These are phyloP conservation scores for Cyprinodon variegatus DNA, from an alignment of 2,113 vertebrate genomes.

Conservation along the genomic window DNA sequence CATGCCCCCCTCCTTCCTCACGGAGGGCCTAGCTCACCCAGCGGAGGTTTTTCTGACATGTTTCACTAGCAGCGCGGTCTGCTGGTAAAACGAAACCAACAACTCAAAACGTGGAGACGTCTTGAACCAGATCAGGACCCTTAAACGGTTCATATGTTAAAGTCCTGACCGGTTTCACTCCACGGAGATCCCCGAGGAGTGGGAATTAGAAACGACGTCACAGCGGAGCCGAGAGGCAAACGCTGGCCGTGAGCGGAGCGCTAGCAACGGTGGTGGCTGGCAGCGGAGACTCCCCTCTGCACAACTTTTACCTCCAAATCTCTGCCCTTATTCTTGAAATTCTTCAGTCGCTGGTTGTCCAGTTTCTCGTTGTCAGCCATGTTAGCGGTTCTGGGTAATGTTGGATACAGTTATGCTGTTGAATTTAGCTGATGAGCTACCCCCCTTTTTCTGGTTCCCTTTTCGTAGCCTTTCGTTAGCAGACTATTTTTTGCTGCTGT, in stretches of 20 bases:
- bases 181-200: conserved; percentile 60
- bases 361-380: conserved; percentile 98
- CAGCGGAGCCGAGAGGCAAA: conserved; percentile 63
- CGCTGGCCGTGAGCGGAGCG: conserved; percentile 50
- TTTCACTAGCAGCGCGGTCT: conserved; percentile 45
- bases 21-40: conserved; percentile 35
- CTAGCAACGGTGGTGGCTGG: conserved; percentile 36
- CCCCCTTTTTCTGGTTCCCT: conserved; percentile 48
- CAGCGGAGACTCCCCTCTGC: conserved; percentile 43
- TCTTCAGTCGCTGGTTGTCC: conserved; percentile 97
- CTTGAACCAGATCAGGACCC: neutral
- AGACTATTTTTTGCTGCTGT: conserved; percentile 81
- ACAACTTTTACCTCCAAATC: conserved; percentile 90
- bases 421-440: conserved; percentile 48
- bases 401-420: conserved; percentile 35
- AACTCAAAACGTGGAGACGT: neutral
- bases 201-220: conserved; percentile 86
- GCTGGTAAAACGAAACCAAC: neutral
- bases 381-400: conserved; percentile 63
- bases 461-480: conserved; percentile 73
- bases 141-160: neutral
- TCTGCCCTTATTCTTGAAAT: conserved; percentile 98
- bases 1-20: conserved; percentile 59
- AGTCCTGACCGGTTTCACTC: conserved; percentile 29
- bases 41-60: conserved; percentile 38